Conservation (phyloP, 92 coral and sea anemone species). For the Umimayanthus chanpuru region DNA sequence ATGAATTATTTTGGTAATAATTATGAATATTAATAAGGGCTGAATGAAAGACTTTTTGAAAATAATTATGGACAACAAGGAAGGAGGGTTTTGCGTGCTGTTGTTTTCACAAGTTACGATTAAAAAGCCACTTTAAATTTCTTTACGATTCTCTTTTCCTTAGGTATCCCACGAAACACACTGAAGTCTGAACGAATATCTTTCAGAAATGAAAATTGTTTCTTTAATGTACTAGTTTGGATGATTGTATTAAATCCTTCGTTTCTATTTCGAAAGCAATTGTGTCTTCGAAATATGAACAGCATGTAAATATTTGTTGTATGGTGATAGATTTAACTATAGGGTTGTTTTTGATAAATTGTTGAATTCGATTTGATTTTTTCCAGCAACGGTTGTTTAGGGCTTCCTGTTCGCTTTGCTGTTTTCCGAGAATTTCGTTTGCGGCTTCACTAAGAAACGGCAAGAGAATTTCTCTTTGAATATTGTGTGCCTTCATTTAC, state of each 20-base stretch:
- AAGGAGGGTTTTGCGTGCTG: neutral
- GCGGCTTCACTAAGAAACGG: neutral
- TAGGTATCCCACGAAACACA: neutral
- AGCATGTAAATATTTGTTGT: constrained; percentile 46
- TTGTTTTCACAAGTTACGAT: neutral
- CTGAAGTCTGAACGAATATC: neutral
- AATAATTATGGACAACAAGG: neutral
- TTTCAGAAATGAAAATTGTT: neutral
- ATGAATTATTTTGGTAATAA: constrained; percentile 21
- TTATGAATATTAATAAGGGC: constrained; percentile 31
- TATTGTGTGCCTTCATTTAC: constrained; percentile 1
- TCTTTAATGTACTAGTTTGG: neutral
- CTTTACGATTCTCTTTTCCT: no score
- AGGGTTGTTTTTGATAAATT: constrained; percentile 14
- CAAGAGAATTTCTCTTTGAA: neutral
- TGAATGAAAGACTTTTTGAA: neutral
- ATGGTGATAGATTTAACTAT: constrained; percentile 17
- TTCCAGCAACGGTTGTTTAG: neutral
- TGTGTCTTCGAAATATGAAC: constrained; percentile 28
- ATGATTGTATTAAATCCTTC: constrained; percentile 15
- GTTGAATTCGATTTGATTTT: constrained; percentile 21
- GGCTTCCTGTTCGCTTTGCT: neutral
- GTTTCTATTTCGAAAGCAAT: constrained; percentile 27
- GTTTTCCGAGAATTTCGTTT: neutral
- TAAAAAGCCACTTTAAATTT: neutral